These are phyloP conservation scores for Tamias sibiricus DNA, from an alignment of 2,113 vertebrate genomes.

Conservation along the genomic window DNA sequence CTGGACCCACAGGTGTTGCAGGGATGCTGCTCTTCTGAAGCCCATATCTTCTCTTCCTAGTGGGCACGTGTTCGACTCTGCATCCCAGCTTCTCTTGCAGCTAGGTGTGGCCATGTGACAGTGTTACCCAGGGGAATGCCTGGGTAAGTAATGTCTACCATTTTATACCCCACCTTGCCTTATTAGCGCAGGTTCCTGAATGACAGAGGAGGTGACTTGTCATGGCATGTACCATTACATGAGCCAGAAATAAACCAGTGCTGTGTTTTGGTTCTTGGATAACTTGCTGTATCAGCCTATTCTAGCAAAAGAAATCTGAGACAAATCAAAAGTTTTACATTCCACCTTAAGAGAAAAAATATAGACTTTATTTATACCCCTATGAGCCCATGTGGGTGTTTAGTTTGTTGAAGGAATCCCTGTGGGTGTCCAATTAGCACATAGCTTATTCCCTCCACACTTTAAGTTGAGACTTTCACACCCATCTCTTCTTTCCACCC, in stretches of 20 bases:
- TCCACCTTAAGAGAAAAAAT: not conserved
- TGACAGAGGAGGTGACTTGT: not conserved
- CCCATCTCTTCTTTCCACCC: not conserved
- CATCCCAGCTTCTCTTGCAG: not conserved
- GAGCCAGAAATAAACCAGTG: not conserved
- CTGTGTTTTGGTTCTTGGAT: not conserved
- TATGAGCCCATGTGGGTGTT: not conserved
- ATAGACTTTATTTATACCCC: not conserved
- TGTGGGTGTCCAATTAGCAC: not conserved
- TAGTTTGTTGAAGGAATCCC: not conserved
- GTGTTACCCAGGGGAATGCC: not conserved
- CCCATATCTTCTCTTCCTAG: rapidly evolving
- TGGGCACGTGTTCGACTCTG: not conserved
- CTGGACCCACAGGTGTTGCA: not conserved
- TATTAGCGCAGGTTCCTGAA: not conserved
- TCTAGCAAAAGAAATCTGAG: not conserved
- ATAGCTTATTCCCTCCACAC: not conserved
- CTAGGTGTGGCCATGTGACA: not conserved
- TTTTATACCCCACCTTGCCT: not conserved
- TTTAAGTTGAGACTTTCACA: not conserved
- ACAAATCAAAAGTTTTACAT: not conserved
- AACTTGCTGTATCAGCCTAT: rapidly evolving
- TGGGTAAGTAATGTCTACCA: not conserved
- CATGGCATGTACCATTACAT: rapidly evolving
- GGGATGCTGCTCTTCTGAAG: not conserved